Conservation (phyloP, 2,797 vertebrate genomes). For the Enteromius radiatus region DNA sequence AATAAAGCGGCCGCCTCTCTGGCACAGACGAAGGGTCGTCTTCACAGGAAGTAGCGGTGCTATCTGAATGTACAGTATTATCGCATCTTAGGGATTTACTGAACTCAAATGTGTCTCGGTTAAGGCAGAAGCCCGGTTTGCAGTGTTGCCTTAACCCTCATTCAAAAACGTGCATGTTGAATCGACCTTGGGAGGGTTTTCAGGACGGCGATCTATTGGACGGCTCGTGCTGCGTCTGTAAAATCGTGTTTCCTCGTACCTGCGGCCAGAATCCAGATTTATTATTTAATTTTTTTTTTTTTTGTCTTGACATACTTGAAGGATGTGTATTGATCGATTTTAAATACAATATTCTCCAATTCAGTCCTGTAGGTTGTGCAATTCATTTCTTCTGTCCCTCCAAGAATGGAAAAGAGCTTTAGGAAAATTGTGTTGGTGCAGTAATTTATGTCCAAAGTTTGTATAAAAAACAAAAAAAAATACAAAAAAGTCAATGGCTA, state of each 20-base stretch:
- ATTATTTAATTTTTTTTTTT: not conserved
- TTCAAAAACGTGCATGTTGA: conserved; percentile 52
- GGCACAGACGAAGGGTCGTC: not conserved
- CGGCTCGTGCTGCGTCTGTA: conserved; percentile 31
- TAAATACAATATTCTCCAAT: conserved; percentile 45
- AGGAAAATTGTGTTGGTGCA: conserved; percentile 59
- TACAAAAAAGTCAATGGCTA: conserved; percentile 51
- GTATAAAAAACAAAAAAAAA: conserved; percentile 42
- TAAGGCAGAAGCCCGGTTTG: conserved; percentile 53
- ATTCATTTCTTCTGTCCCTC: conserved; percentile 54
- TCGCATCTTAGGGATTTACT: conserved; percentile 49
- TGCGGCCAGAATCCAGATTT: conserved; percentile 38
- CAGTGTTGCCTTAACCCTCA: conserved; percentile 58
- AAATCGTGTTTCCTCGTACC: conserved; percentile 44
- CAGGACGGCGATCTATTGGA: conserved; percentile 15
- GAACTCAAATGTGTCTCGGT: conserved; percentile 53
- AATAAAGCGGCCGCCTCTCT: conserved; percentile 23
- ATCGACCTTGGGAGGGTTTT: conserved; percentile 29
- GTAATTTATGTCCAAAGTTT: conserved; percentile 60
- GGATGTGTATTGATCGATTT: conserved; percentile 58
- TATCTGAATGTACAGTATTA: conserved; percentile 66
- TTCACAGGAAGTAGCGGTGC: conserved; percentile 38
- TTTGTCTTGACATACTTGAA: conserved; percentile 62
- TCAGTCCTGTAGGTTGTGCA: conserved; percentile 61
- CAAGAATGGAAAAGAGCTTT: conserved; percentile 58